Evolutionary conservation across 2,113 vertebrate species (phyloP), one percentile per base, ranked within the genome.

Genomic region (Copsychus sechellarum): DNA sequence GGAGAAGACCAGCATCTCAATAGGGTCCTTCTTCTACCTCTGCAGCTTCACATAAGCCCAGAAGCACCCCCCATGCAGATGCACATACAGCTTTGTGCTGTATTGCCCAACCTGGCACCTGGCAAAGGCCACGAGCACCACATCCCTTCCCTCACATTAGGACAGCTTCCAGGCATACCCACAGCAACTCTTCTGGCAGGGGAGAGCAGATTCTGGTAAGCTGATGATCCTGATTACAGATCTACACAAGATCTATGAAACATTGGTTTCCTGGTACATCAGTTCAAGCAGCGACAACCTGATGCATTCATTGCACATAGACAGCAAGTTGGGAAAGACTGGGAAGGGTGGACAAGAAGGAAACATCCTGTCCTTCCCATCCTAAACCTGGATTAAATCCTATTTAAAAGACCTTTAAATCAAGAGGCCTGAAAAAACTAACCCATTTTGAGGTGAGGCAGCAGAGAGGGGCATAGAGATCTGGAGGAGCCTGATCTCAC

Each of bases 221-320:
- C 28, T 53, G 54, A 76, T 45, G 13, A 93, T 69, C 74, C 26
- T 1, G 4, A 64, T 60, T 81, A 76, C 0, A 1, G 36, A 76
- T 24, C 8, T 40, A 47, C 3, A 7, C 16, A 28, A 74, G 53
- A 53, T 42, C 29, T 31, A 2, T 3, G 3, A 28, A 70, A 62
- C 21, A n/a, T 1, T n/a, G 33, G 34, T 42, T 38, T 62, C 42
- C 38, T 42, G 47, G n/a, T 31, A 50, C 34, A 9, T 6, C 3
- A 23, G 65, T 57, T 58, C 58, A 34, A 45, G 43, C 62, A 77
- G 57, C 3, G 26, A 62, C 38, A 78, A 66, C 42, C 47, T 42
- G 34, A 73, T 8, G 19, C 12, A 47, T 9, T 2, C 12, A 36
- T 1, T 1, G 1, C 22, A 29, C 5, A 3, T 0, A 2, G 43